Evolutionary conservation across 2,797 vertebrate genomes (phyloP).

Genomic region (Cygnus olor): DNA sequence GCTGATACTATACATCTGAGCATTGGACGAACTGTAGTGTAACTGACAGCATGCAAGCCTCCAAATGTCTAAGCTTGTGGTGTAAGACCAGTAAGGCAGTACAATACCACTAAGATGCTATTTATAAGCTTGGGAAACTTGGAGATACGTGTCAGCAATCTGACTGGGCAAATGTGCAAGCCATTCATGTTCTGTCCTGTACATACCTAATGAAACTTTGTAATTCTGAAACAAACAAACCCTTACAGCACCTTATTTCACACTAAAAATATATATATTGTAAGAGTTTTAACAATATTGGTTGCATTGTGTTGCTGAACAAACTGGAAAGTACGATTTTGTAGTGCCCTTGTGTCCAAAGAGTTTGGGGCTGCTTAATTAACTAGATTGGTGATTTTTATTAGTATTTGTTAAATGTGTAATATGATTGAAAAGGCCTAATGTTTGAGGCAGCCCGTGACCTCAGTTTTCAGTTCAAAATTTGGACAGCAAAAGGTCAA

Average conservation of each 20-base stretch:
- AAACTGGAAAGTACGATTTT: not conserved
- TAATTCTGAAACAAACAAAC: constrained; percentile 1
- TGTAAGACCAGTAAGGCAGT: not conserved
- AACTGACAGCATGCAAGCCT: not conserved
- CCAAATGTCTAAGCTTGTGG: not conserved
- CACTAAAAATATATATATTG: not conserved
- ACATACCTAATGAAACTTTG: not conserved
- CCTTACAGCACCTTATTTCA: not conserved
- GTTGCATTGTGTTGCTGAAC: not conserved
- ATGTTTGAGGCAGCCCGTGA: not conserved
- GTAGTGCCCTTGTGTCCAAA: not conserved
- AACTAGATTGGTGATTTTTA: not conserved
- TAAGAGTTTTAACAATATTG: not conserved
- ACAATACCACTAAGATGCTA: not conserved
- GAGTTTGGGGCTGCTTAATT: not conserved
- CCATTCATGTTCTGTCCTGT: not conserved
- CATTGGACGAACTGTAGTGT: not conserved
- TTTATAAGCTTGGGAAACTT: not conserved
- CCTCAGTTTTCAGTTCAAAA: constrained; percentile 14
- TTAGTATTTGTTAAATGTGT: not conserved
- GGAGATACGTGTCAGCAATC: not conserved
- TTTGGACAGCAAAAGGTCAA: not conserved
- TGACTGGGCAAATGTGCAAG: not conserved
- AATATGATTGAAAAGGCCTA: not conserved
- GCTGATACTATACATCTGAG: not conserved